These are phyloP conservation scores for Enteromius argenteus DNA, from an alignment of 2,797 vertebrate species.

Conservation along the genomic window DNA sequence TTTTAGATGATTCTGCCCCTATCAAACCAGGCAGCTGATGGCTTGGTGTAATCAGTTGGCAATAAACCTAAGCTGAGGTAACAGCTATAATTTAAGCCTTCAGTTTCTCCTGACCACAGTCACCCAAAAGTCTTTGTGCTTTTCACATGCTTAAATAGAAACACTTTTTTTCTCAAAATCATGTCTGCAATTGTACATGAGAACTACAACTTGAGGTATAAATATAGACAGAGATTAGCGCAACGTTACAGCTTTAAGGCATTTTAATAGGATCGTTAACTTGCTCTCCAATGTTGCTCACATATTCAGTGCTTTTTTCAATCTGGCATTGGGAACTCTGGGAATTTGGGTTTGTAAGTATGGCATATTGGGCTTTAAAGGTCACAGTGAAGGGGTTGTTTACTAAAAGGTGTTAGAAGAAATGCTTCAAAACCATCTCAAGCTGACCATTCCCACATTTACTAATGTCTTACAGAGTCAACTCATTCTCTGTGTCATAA, in stretches of 20 bases:
- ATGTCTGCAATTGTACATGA: conserved; percentile 61
- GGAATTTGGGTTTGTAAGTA: conserved; percentile 34
- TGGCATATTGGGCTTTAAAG: conserved; percentile 24
- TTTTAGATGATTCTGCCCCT: conserved; percentile 46
- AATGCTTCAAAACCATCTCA: conserved; percentile 34
- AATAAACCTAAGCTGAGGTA: conserved; percentile 49
- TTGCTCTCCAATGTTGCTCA: conserved; percentile 41
- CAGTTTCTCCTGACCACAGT: conserved; percentile 44
- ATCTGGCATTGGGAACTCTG: conserved; percentile 10
- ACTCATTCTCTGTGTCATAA: conserved; percentile 44
- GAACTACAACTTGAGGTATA: conserved; percentile 34
- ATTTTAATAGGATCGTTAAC: conserved; percentile 56
- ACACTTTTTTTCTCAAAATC: conserved; percentile 63
- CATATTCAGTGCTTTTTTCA: conserved; percentile 29
- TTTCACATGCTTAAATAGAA: conserved; percentile 72
- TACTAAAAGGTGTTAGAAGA: conserved; percentile 32
- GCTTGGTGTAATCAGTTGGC: conserved; percentile 52
- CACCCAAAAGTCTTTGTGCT: conserved; percentile 33
- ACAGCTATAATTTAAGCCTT: conserved; percentile 54
- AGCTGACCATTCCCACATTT: conserved; percentile 27
- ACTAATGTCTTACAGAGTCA: conserved; percentile 24
- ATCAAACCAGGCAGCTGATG: conserved; percentile 42
- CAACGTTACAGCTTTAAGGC: conserved; percentile 37
- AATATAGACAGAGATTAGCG: conserved; percentile 33
- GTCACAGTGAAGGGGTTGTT: conserved; percentile 31